phyloP scores from a whole-genome alignment of 2,888 invertebrate genomes.

The Tipula unca region DNA sequence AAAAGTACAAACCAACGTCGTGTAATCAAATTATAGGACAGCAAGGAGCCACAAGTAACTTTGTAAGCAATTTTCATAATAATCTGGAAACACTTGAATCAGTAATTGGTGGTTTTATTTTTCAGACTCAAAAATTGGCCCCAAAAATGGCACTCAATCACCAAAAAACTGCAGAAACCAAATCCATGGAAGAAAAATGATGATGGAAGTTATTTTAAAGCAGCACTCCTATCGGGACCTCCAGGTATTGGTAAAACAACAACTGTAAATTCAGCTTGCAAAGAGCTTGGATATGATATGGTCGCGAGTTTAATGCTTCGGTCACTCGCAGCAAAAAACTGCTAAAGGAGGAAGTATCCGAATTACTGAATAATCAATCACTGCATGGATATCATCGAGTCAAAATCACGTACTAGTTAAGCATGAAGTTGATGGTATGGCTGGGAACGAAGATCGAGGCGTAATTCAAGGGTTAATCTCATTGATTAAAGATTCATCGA shows the following conservation, averaged over 20 bases:
- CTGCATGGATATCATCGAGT: conserved; percentile 57
- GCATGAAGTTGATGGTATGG: conserved; percentile 99
- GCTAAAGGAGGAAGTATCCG: conserved; percentile 74
- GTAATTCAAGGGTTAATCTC: conserved; percentile 90
- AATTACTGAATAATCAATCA: conserved; percentile 68
- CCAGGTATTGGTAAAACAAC: conserved; percentile 97
- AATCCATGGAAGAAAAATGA: conserved; percentile 72
- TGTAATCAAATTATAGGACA: conserved; percentile 90
- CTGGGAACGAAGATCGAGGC: conserved; percentile 96
- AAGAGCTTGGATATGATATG: conserved; percentile 78
- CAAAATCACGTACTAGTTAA: conserved; percentile 90
- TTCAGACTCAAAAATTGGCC: conserved; percentile 77
- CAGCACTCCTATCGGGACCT: conserved; percentile 89
- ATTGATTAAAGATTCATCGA: conserved; percentile 77
- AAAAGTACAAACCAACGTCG: conserved; percentile 83
- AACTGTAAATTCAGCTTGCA: conserved; percentile 77
- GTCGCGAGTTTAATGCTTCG: conserved; percentile 97
- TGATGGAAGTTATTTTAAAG: conserved; percentile 83
- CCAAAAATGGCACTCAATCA: conserved; percentile 75
- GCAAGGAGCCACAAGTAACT: conserved; percentile 75
- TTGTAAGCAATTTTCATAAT: neutral
- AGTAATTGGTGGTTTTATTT: conserved; percentile 16
- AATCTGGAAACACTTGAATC: neutral
- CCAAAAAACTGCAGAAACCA: conserved; percentile 55
- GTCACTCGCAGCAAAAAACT: conserved; percentile 87